These are phyloP conservation scores for Bubalus kerabau DNA, from an alignment of 2,113 vertebrate genomes.

Conservation along the genomic window DNA sequence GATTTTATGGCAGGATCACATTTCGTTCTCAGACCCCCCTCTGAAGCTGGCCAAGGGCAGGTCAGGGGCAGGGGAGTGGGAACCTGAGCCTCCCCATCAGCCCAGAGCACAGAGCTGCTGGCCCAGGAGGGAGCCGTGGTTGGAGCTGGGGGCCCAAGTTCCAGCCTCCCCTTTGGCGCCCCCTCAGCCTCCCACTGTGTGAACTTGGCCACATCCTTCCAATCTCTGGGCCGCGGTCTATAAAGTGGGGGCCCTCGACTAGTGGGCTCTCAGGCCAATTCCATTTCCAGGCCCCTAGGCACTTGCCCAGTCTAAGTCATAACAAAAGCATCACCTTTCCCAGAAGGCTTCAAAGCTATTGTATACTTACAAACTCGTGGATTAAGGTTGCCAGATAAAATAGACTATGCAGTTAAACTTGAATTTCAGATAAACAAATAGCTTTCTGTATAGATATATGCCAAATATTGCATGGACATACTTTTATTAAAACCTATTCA, in stretches of 20 bases:
- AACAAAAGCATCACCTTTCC: neutral
- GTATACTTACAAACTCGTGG: neutral
- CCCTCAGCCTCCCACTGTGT: neutral
- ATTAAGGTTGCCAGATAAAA: neutral
- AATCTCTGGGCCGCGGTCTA: neutral
- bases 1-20: constrained; percentile 74
- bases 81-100: constrained; percentile 55
- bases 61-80: constrained; percentile 70
- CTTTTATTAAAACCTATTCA: neutral
- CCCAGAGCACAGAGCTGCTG: constrained; percentile 11
- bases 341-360: neutral
- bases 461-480: neutral
- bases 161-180: neutral
- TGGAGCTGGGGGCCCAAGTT: neutral
- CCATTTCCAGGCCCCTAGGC: neutral
- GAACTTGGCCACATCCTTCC: constrained; percentile 28
- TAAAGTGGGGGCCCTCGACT: neutral
- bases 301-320: neutral
- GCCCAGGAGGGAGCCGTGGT: neutral
- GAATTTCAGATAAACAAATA: neutral
- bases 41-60: constrained; percentile 71
- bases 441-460: neutral
- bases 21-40: constrained; percentile 72
- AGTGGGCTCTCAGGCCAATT: neutral
- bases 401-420: neutral